Evolutionary conservation across 2,113 vertebrate genomes (phyloP).

Genomic region (Perca schrenkii): DNA sequence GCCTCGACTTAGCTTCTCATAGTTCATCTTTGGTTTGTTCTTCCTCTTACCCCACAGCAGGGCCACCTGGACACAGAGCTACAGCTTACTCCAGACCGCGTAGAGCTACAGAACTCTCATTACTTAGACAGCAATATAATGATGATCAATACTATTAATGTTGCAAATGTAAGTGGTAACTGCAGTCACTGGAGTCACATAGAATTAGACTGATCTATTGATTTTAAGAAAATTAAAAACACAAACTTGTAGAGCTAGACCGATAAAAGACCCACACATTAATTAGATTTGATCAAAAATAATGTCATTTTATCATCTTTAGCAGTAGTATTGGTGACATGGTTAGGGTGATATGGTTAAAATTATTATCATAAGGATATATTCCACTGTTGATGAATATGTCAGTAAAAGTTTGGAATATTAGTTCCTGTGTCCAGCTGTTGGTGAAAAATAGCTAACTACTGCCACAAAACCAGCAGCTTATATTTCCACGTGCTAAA

Average conservation of each 20-base stretch:
- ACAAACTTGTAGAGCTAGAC: not conserved
- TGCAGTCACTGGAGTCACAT: not conserved
- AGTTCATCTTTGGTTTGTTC: constrained; percentile 85
- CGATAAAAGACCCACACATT: not conserved
- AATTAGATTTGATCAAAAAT: not conserved
- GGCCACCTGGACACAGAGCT: constrained; percentile 67
- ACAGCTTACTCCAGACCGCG: not conserved
- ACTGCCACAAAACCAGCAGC: too few species aligned
- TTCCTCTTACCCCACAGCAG: constrained; percentile 80
- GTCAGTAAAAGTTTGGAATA: too few species aligned
- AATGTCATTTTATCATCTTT: too few species aligned
- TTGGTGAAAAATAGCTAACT: too few species aligned
- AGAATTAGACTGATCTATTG: not conserved
- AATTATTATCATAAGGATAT: too few species aligned
- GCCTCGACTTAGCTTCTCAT: constrained; percentile 80
- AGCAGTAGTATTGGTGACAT: too few species aligned
- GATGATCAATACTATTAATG: not conserved
- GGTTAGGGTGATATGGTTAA: too few species aligned
- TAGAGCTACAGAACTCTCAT: not conserved
- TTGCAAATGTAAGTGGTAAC: not conserved
- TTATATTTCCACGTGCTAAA: too few species aligned
- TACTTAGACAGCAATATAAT: not conserved
- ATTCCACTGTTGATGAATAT: too few species aligned
- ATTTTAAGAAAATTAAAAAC: not conserved
- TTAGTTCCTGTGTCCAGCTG: too few species aligned